Evolutionary conservation across 2,113 vertebrate species (phyloP), one percentile per base, ranked within the genome.

Genomic region (Colistium nudipinnis): DNA sequence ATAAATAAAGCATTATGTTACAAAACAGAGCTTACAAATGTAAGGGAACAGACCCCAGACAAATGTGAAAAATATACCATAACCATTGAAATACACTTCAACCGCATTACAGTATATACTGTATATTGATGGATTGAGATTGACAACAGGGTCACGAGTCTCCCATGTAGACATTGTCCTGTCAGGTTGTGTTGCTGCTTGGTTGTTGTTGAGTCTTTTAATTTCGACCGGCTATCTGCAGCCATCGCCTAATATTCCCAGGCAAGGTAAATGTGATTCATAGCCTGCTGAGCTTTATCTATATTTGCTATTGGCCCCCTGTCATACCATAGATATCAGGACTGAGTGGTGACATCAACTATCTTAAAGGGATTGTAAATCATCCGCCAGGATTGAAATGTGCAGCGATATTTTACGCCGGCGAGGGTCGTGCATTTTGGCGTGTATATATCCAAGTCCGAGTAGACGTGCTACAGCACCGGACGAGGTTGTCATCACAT

Each of bases 221-320:
- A 70, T 84, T 85, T 74, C 9, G 7, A 7, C 51, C 5, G 30
- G 62, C 62, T 74, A 71, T 87, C 82, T 41, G 73, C 70, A 70
- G 51, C 77, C 61, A 73, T 73, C 74, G 41, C 48, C 68, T 87
- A 79, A 82, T 76, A 74, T 28, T 70, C 54, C 63, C 69, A 77
- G 80, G 82, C 81, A 69, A 54, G 78, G 63, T 77, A 41, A 61
- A 79, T 84, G 82, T 88, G 89, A 89, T 89, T 87, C 82, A 85
- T 80, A 22, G 68, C 67, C 83, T 62, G 77, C 81, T 83, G 56
- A 65, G 70, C 70, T 70, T 65, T 57, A 84, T 90, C 73, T 71
- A 55, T 83, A n/a, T 84, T 74, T 55, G 70, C 83, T 65, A 62
- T 13, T 22, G 71, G 66, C 53, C 53, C n/a, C 74, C 62, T 75